A percentile compares a stretch with the other conserved stretches of the same genome.
phyloP scores from a whole-genome alignment of 2,113 vertebrate species.

The Ptychochromis oligacanthus region DNA sequence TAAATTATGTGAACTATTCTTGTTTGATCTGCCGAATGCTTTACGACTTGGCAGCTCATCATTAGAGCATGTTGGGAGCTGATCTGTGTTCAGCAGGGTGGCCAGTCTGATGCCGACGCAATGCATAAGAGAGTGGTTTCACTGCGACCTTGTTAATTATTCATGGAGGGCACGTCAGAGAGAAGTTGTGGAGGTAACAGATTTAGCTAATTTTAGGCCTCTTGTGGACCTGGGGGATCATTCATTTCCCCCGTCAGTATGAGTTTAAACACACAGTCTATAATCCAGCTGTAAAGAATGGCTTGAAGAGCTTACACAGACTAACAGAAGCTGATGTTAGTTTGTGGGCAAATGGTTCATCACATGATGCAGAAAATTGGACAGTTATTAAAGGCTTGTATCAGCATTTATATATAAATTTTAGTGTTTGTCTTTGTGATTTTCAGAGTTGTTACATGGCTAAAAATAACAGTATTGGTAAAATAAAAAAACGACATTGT shows the following conservation, averaged over 20 bases:
- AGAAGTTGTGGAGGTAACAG: constrained; percentile 54
- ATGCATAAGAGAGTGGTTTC: constrained; percentile 44
- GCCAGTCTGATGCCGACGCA: constrained; percentile 31
- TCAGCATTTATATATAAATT: background rate
- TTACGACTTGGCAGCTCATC: background rate
- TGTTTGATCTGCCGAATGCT: constrained; percentile 23
- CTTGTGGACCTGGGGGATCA: background rate
- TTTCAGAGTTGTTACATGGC: background rate
- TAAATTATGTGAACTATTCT: background rate
- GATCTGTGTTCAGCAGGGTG: constrained; percentile 22
- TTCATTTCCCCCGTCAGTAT: background rate
- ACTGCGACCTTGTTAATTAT: constrained; percentile 69
- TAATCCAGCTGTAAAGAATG: background rate
- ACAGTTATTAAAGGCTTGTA: background rate
- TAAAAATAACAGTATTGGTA: background rate
- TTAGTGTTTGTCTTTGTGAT: background rate
- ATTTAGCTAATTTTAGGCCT: constrained; percentile 60
- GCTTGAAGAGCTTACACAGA: background rate
- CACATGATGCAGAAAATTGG: background rate
- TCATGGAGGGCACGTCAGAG: constrained; percentile 60
- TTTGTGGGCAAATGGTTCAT: background rate
- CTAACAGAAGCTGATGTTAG: background rate
- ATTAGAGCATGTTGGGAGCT: constrained; percentile 1
- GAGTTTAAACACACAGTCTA: background rate
- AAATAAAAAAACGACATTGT: background rate